Base-by-base conservation (phyloP, 2,888 invertebrate species). In the Drosophila recens region DNA sequence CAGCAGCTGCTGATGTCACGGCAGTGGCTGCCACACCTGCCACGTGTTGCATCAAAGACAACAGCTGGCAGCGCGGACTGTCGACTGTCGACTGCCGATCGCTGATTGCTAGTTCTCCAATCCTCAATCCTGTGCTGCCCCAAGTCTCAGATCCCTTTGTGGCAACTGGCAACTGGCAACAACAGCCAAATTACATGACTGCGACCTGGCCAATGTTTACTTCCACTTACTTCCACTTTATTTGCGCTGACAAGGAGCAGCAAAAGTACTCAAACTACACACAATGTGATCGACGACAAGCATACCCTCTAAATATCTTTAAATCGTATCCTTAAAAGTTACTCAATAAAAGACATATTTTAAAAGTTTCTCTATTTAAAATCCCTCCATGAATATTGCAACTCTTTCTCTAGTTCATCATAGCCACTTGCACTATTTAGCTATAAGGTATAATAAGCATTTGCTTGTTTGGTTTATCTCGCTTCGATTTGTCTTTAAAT, bases 151-250 rank as follows among this genome's bases (percentile, higher is more conserved):
- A 43, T 42, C 53, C 40, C 56, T 62, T 52, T 62, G 61, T 70
- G 68, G 59, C 58, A 66, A 56, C 62, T 46, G 61, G 49, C 49
- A 53, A 13, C 48, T 17, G 42, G 46, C 46, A 45, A 68, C 63
- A 71, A 68, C 63, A 71, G 83, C 64, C 83, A 89, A 84, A 84
- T 84, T 86, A 89, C 89, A 89, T 67, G 84, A 52, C 71, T 63
- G 70, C 80, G 46, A 77, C 69, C 72, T 75, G 70, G 81, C 63
- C 70, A 78, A 79, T 79, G 79, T 79, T 79, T 79, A 78, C 79
- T 67, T 74, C 75, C 75, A 84, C 70, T 82, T 83, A 77, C 67
- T 68, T 78, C 77, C 82, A 80, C 67, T 70, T 82, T 82, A 75
- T 82, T 71, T 79, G 82, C 79, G 79, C 81, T 73, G 79, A 65